Evolutionary conservation across 2,888 invertebrate species (phyloP).

Genomic region (Latheticus oryzae): DNA sequence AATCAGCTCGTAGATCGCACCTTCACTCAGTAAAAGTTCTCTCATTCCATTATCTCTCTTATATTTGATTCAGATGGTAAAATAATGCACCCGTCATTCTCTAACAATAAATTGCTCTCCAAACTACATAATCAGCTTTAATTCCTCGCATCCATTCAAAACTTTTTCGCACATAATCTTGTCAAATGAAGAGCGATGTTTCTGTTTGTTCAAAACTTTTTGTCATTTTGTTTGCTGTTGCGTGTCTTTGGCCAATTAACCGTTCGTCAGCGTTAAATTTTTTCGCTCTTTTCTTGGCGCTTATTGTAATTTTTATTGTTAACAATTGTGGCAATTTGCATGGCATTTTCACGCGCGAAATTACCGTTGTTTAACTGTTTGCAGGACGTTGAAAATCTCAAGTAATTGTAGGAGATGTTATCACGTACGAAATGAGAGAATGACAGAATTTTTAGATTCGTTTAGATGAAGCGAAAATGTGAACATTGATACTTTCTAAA

Average conservation of each 20-base stretch:
- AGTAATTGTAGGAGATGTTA: slow-evolving; percentile 17
- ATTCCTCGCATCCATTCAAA: slow-evolving; percentile 3
- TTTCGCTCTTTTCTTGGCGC: too few relatives aligned
- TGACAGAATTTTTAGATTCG: not conserved
- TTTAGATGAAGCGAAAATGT: not conserved
- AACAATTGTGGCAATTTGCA: slow-evolving; percentile 17
- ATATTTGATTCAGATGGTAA: slow-evolving; percentile 14
- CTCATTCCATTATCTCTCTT: slow-evolving; percentile 15
- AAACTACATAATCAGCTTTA: slow-evolving; percentile 3
- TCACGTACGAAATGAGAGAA: slow-evolving; percentile 5
- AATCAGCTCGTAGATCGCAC: too few relatives aligned
- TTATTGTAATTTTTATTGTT: slow-evolving; percentile 15
- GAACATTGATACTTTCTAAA: too few relatives aligned
- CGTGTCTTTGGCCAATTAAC: slow-evolving; percentile 22
- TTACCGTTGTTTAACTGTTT: slow-evolving; percentile 18
- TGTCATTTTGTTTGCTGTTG: slow-evolving; percentile 6
- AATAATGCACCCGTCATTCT: slow-evolving; percentile 3
- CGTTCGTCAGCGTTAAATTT: too few relatives aligned
- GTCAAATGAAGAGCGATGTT: slow-evolving; percentile 20
- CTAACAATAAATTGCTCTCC: slow-evolving; percentile 4
- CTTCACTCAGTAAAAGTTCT: slow-evolving; percentile 23
- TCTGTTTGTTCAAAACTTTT: slow-evolving; percentile 11
- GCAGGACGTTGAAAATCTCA: slow-evolving; percentile 10
- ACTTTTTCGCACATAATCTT: slow-evolving; percentile 5
- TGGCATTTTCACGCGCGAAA: slow-evolving; percentile 26